These are phyloP conservation scores for Diloba caeruleocephala DNA, from an alignment of 2,888 invertebrate species.

Conservation along the genomic window DNA sequence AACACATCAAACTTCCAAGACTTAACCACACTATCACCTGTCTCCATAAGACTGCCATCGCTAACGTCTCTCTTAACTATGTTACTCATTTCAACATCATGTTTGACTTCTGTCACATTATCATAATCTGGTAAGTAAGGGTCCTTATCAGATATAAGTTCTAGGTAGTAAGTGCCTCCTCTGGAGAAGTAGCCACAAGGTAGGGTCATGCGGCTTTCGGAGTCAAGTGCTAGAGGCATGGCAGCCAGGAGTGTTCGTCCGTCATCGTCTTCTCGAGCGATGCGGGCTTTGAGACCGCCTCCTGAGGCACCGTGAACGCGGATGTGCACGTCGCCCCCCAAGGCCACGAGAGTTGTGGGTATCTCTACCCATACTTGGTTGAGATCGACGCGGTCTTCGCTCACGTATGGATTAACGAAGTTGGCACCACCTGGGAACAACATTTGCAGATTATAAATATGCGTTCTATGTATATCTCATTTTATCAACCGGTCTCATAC, in stretches of 20 bases:
- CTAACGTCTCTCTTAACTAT: constrained; percentile 69
- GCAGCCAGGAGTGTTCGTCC: constrained; percentile 77
- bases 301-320: constrained; percentile 89
- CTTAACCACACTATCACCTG: constrained; percentile 80
- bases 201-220: constrained; percentile 85
- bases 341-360: constrained; percentile 93
- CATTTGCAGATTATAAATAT: background rate
- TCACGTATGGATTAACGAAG: constrained; percentile 79
- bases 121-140: constrained; percentile 70
- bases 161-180: constrained; percentile 90
- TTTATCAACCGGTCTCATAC: too few relatives aligned
- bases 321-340: constrained; percentile 94
- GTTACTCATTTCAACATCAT: constrained; percentile 40
- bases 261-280: constrained; percentile 86
- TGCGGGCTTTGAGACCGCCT: constrained; percentile 77
- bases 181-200: constrained; percentile 93
- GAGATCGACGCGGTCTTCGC: constrained; percentile 76
- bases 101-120: constrained; percentile 59
- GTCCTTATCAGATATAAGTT: constrained; percentile 78
- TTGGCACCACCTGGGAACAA: constrained; percentile 74
- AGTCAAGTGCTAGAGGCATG: constrained; percentile 85
- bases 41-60: constrained; percentile 78
- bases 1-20: constrained; percentile 92
- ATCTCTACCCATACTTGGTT: constrained; percentile 90
- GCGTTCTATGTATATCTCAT: background rate